Base-by-base conservation (phyloP, 1,140 invertebrate species). In the Nautilus pompilius region DNA sequence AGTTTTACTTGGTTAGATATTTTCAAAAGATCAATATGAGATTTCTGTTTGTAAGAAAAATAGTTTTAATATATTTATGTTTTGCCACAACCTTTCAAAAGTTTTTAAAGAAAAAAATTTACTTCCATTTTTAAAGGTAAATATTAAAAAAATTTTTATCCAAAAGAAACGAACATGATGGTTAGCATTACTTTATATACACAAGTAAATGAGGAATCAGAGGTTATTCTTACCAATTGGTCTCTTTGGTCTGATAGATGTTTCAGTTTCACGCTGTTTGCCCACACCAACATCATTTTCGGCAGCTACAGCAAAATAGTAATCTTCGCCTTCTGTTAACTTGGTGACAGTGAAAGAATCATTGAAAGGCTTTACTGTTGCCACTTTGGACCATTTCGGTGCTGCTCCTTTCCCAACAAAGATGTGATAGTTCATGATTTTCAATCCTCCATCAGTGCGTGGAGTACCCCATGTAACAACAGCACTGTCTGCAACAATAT, bases 401-500 rank as follows among this genome's bases (percentile, higher is more conserved):
- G 63, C 55, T 53, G 26, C 24, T 24, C 17, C 80, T 0, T 87
- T 88, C 85, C 95, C 94, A 67, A 89, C 95, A 81, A 98, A 96
- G 58, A 98, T 88, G 49, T 96, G 89, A 76, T 98, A 99, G 76
- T 97, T 98, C 0, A 93, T 95, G 62, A 99, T 88, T 30, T 93
- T 91, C 28, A 92, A 90, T n/a, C 96, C 95, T 26, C 95, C 95
- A 72, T 86, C 82, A 66, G 81, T 78, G 41, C 90, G 92, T 2
- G 97, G 96, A 71, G 95, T 91, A 76, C 89, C 90, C 97, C 97
- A 99, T 26, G 34, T 66, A 10, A 83, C 62, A 75, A 95, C 96
- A 76, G 92, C 93, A n/a, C 93, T 93, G 77, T 97, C 93, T 80
- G 95, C 95, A 6, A 91, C 93, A 26, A 98, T 90, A 78, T 96